Evolutionary conservation across 35 echinoderm and acorn worm genomes (phyloP).

Genomic region (Diadema setosum): DNA sequence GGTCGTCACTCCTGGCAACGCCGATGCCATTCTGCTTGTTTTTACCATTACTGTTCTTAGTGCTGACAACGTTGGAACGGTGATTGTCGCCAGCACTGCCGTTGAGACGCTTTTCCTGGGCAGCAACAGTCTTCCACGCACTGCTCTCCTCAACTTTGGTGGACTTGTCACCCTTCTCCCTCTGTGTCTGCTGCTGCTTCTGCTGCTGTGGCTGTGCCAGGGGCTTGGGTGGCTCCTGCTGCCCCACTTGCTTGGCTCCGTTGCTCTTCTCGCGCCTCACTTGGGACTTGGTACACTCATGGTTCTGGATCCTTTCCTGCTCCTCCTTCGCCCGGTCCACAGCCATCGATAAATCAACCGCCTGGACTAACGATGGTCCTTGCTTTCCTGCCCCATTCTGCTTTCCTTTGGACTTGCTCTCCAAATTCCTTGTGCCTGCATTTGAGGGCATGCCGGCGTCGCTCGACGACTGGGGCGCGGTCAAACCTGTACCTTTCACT

Average conservation of each 20-base stretch:
- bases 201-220: slow-evolving; percentile 16
- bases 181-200: slow-evolving; percentile 17
- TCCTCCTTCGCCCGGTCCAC: not conserved
- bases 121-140: not conserved
- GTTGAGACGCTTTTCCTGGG: not conserved
- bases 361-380: not conserved
- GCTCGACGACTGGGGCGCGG: not conserved
- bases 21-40: slow-evolving; percentile 18
- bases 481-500: not conserved
- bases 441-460: not conserved
- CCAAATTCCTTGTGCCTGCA: not conserved
- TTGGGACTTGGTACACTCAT: too few relatives aligned
- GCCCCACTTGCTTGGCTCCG: not conserved
- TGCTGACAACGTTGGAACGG: not conserved
- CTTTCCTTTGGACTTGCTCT: not conserved
- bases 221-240: slow-evolving; percentile 22
- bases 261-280: not conserved
- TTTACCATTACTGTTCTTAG: slow-evolving; percentile 23
- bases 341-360: not conserved
- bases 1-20: slow-evolving; percentile 2
- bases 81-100: not conserved
- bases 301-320: not conserved
- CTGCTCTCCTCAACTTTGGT: not conserved
- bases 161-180: not conserved
- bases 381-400: not conserved